A percentile compares a stretch with the other conserved stretches of the same genome.
Evolutionary conservation across 2,888 invertebrate species (phyloP).

Genomic region (Abscondita cerata): DNA sequence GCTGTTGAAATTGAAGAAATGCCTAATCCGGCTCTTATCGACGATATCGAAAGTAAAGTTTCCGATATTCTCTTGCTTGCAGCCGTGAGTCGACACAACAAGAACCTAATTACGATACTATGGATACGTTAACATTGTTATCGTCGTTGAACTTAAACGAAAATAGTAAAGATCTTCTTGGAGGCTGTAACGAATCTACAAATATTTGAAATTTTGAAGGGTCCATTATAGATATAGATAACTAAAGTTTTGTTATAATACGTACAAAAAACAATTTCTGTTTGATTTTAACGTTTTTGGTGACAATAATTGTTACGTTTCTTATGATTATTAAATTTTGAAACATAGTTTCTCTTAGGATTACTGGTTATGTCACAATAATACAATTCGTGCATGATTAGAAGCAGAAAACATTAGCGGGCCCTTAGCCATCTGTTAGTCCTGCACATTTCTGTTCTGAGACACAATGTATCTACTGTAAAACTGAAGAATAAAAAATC

Average conservation of each 20-base stretch:
- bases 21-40: conserved; percentile 24
- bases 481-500: too few species aligned
- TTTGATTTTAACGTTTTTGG: too few species aligned
- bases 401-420: too few species aligned
- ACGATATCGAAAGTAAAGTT: conserved; percentile 15
- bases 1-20: conserved; percentile 54
- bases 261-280: too few species aligned
- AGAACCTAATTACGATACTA: conserved; percentile 57
- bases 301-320: too few species aligned
- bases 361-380: too few species aligned
- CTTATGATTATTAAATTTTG: too few species aligned
- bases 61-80: conserved; percentile 37
- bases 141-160: conserved; percentile 53
- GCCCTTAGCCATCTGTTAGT: too few species aligned
- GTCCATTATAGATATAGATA: conserved; percentile 6
- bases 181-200: neutral
- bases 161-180: neutral
- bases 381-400: too few species aligned
- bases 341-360: too few species aligned
- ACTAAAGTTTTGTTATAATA: neutral
- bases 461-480: too few species aligned
- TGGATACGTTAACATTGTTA: conserved; percentile 58
- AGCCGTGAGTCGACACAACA: conserved; percentile 32
- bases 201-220: conserved; percentile 2
- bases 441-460: too few species aligned